Percentiles rank a stretch among this genome's conserved stretches.
These are phyloP conservation scores for Cotesia typhae DNA, from an alignment of 1,140 invertebrate genomes.

Conservation along the genomic window DNA sequence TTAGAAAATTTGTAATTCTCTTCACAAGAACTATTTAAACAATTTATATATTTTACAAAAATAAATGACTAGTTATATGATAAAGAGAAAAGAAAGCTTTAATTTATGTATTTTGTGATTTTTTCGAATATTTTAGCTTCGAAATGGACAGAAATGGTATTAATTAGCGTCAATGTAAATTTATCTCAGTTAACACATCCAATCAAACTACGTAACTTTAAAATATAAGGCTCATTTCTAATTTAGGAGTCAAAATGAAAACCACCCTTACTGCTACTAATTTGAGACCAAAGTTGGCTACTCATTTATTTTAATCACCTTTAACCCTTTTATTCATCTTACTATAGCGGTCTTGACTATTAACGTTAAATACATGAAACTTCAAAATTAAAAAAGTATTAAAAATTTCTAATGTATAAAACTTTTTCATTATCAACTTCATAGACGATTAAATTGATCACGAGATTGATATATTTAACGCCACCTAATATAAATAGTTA, in stretches of 20 bases:
- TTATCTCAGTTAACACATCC: conserved; percentile 55
- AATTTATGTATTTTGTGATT: too few species aligned
- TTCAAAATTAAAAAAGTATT: background rate
- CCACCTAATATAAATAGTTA: too few species aligned
- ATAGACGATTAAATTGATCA: too few species aligned
- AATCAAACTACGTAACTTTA: conserved; percentile 61
- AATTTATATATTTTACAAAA: background rate
- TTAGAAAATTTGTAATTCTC: conserved; percentile 22
- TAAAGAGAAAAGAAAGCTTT: too few species aligned
- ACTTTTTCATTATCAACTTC: background rate
- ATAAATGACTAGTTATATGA: too few species aligned
- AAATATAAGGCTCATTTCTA: conserved; percentile 62
- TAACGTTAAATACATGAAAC: background rate
- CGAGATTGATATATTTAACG: too few species aligned
- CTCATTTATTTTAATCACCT: conserved; percentile 66
- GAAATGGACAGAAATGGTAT: conserved; percentile 35
- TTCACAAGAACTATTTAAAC: conserved; percentile 2
- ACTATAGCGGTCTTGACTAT: background rate
- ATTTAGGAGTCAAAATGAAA: conserved; percentile 67
- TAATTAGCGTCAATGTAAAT: conserved; percentile 44
- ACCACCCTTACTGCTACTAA: conserved; percentile 62
- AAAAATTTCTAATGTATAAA: too few species aligned
- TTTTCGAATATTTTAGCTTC: too few species aligned
- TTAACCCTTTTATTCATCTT: conserved; percentile 25
- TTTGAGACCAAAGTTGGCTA: conserved; percentile 62